Conservation (phyloP, 2,888 invertebrate species). For the Masnerella sp. region DNA sequence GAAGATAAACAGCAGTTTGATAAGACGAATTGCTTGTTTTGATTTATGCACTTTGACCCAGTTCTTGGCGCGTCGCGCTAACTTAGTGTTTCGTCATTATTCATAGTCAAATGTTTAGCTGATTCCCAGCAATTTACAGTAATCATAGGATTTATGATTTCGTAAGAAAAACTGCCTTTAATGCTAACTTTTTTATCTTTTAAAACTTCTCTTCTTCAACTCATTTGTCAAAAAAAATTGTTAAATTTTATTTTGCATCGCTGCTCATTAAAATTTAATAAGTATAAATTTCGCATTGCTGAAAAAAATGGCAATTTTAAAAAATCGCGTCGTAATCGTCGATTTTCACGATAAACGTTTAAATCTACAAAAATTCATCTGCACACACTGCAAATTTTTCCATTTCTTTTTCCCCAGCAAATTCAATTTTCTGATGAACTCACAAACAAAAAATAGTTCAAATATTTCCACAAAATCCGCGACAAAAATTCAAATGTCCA, state of each 20-base stretch:
- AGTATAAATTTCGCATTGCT: too few species aligned
- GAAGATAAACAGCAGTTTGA: constrained; percentile 13
- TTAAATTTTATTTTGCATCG: too few species aligned
- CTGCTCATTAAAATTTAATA: too few species aligned
- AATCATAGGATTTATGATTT: constrained; percentile 15
- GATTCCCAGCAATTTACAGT: constrained; percentile 17
- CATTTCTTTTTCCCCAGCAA: neutral
- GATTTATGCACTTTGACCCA: constrained; percentile 41
- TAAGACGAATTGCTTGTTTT: constrained; percentile 29
- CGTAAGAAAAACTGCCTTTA: neutral
- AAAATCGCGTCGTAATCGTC: neutral
- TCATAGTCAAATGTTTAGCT: constrained; percentile 38
- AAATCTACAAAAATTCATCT: constrained; percentile 2
- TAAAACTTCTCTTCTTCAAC: too few species aligned
- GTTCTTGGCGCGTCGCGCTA: constrained; percentile 6
- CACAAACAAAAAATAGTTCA: neutral
- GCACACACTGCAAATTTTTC: neutral
- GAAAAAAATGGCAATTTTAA: too few species aligned
- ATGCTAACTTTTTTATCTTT: too few species aligned
- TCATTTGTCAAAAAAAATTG: neutral
- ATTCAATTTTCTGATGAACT: constrained; percentile 27
- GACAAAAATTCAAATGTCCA: too few species aligned
- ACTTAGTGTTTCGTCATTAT: constrained; percentile 36
- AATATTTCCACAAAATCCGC: constrained; percentile 8
- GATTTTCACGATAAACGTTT: neutral